Conservation (phyloP, 2,113 vertebrate species). For the Lagenorhynchus albirostris region DNA sequence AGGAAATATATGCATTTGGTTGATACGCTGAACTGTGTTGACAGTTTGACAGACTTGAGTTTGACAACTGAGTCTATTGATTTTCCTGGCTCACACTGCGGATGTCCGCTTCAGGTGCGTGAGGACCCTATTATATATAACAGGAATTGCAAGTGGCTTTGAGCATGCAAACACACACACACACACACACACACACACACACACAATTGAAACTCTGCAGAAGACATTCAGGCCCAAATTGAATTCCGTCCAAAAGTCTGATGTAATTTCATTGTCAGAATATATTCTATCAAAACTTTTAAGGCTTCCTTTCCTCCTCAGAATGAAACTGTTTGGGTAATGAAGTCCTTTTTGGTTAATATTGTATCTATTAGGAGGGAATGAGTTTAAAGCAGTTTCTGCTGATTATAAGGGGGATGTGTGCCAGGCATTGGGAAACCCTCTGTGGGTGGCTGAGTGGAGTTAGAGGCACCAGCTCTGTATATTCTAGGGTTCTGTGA, state of each 20-base stretch:
- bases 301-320: neutral
- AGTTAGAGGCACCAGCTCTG: neutral
- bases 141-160: neutral
- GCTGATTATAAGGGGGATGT: neutral
- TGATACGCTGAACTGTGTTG: neutral
- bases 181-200: neutral
- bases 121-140: neutral
- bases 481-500: neutral
- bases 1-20: neutral
- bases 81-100: neutral
- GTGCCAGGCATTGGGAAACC: neutral
- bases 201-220: neutral
- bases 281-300: neutral
- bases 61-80: neutral
- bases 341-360: constrained; percentile 10
- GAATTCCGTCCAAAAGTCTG: neutral
- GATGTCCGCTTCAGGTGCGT: neutral
- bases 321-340: neutral
- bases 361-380: neutral
- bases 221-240: neutral
- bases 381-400: neutral
- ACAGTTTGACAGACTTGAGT: neutral
- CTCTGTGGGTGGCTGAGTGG: too few species aligned
- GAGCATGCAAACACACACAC: too few species aligned
- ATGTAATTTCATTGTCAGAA: constrained; percentile 40